Base-by-base conservation (phyloP, 2,113 vertebrate genomes). In the Mirza zaza region DNA sequence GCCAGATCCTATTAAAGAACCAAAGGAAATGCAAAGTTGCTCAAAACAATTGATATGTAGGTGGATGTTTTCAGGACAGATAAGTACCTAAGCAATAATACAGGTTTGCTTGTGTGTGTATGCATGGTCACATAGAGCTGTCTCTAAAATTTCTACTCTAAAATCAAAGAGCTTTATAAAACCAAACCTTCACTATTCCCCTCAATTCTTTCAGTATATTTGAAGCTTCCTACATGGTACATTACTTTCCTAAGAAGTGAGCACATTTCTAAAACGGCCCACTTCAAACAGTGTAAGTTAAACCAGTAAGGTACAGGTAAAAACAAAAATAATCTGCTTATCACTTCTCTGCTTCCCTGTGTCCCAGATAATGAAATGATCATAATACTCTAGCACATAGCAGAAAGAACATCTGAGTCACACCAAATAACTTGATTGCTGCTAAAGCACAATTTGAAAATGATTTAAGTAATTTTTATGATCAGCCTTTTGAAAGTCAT, bases 331-430 rank as follows among this genome's bases (percentile, higher is more conserved):
- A 77, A 65, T 83, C 50, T 91, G 7, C 14, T 59, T 5, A 29
- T 70, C 48, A 32, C 42, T 91, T 83, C 13, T 90, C 48, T 89
- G 36, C 45, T 94, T 91, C 10, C 9, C 17, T 32, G 57, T 32
- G 45, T 84, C 65, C 32, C 59, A 36, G 61, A 86, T 97, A 68
- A 82, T 88, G 6, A 95, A 95, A 82, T 76, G 8, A 83, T 76
- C 13, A 25, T 80, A 61, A 76, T 77, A 76, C 63, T 87, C 11
- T 87, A 76, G 88, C 75, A 79, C 21, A 93, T 86, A 91, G 95
- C 80, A 96, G 89, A 96, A 90, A 45, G 80, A 90, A 91, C 79
- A 95, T 95, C 57, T 90, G 90, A 93, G 83, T 97, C 97, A 97
- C 18, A 88, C 76, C 87, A 75, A 97, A 84, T 87, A 96, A 97